Evolutionary conservation across 2,113 vertebrate species (phyloP).

Genomic region (rabbit (Oryctolagus cuniculus)): mOryCun1.1 NC_091434.1:111270001-111270500

Average conservation of each 20-base stretch:
- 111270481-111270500: not conserved
- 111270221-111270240: not conserved
- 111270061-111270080: not conserved
- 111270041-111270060: not conserved
- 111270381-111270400: not conserved
- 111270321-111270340: not conserved
- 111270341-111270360: not conserved
- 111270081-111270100: not conserved
- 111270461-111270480: not conserved
- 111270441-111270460: not conserved
- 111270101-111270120: not conserved
- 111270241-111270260: not conserved
- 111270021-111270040: too few species aligned
- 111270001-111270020: not conserved
- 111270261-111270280: not conserved
- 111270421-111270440: not conserved
- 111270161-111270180: not conserved
- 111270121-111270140: not conserved
- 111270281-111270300: not conserved
- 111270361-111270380: not conserved
- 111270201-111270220: not conserved
- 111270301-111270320: not conserved
- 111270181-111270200: not conserved
- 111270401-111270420: not conserved
- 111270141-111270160: not conserved